Evolutionary conservation across 2,797 vertebrate genomes (phyloP), one percentile per base, ranked within the genome.

Genomic region (Ciconia nigra): DNA sequence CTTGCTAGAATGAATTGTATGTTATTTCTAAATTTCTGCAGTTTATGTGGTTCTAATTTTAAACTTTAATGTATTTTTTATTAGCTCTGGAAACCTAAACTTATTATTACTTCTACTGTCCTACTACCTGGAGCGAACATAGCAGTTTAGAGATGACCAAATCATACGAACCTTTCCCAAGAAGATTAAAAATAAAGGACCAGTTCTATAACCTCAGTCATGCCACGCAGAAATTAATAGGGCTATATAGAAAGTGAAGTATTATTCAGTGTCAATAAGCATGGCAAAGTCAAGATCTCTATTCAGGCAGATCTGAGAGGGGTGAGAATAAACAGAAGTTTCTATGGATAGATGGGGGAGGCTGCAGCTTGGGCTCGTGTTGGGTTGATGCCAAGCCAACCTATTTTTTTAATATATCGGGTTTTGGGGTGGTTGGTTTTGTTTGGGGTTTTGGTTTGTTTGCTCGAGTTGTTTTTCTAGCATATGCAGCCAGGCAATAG

Each of bases 391-490:
- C 24, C 35, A 67, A 55, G 28, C 6, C 47, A 83, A 15, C 5
- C 11, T 62, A 1, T 10, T 62, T 90, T 90, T 81, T 49, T 54
- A 57, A 44, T 29, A 31, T 10, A 46, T 11, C 8, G 3, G 29
- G 18, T 54, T 49, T 0, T 1, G 6, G 25, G 11, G 20, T 1
- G 1, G 5, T 15, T 77, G 6, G 9, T 9, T 37, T 85, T 73
- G 12, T 46, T 52, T 79, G 44, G 12, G 31, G 31, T 18, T 73
- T 71, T 51, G 62, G 22, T 58, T 58, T 35, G 57, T 72, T 65
- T 37, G 9, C 26, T 81, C 65, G 19, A 12, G 39, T 73, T 57
- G 7, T 25, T 83, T 72, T 33, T 84, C 9, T 42, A 62, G 28
- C 46, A 46, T 62, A 25, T n/a, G 37, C n/a, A n/a, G 12, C 3